Evolutionary conservation across 1,140 invertebrate genomes (phyloP).

Genomic region (Bombus fervidus): DNA sequence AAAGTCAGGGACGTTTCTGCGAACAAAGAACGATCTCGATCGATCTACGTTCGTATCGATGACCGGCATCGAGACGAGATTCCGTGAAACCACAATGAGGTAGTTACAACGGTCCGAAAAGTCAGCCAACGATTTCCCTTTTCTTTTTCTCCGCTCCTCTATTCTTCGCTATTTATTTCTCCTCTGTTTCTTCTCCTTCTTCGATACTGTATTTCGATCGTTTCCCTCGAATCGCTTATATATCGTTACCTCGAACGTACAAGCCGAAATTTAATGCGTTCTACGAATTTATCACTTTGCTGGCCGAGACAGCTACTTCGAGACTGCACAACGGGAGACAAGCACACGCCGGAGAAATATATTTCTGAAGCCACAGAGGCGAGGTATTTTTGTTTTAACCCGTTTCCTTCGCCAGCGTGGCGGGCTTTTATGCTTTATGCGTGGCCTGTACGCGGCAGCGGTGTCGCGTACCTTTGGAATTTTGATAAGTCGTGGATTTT

Average conservation of each 20-base stretch:
- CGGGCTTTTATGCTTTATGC: background rate
- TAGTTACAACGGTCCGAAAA: conserved; percentile 1
- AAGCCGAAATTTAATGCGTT: conserved; percentile 11
- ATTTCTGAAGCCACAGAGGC: background rate
- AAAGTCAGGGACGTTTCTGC: background rate
- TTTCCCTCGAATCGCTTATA: background rate
- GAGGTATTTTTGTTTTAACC: conserved; percentile 38
- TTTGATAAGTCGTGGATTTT: conserved; percentile 26
- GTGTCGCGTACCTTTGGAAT: conserved; percentile 25
- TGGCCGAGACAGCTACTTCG: conserved; percentile 34
- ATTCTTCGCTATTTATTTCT: background rate
- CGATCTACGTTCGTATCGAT: background rate
- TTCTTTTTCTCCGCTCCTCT: too few relatives aligned
- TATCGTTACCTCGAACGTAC: conserved; percentile 9
- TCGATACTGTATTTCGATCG: background rate
- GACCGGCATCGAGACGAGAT: background rate
- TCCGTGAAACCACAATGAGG: conserved; percentile 4
- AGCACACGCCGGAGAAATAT: background rate
- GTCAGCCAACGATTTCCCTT: background rate
- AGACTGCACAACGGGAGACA: background rate
- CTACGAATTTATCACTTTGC: conserved; percentile 32
- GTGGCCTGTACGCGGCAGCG: background rate
- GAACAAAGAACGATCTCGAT: background rate
- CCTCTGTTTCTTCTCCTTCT: too few relatives aligned
- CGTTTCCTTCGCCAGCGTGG: too few relatives aligned